A percentile compares a stretch with the other conserved stretches of the same genome.
These are phyloP conservation scores for Chirona hameri DNA, from an alignment of 2,888 invertebrate species.

Conservation along the genomic window DNA sequence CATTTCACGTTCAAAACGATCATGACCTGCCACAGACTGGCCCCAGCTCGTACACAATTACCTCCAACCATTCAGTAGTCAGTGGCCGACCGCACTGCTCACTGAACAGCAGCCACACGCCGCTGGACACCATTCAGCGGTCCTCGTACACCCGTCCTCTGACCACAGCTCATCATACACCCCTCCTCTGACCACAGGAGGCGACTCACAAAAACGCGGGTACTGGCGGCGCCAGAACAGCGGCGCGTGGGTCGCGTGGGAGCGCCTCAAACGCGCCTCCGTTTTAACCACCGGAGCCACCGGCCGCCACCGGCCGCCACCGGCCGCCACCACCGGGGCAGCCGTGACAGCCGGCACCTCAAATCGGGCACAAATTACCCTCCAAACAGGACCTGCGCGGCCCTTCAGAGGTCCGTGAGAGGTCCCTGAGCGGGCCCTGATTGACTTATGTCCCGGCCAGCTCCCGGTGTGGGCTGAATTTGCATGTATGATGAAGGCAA, in stretches of 20 bases:
- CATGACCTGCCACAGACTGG: no score
- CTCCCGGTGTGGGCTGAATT: neutral
- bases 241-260: neutral
- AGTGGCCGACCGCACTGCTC: no score
- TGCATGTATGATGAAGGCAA: neutral
- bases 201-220: no score
- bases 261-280: neutral
- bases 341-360: neutral
- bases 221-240: neutral
- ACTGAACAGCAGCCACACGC: no score
- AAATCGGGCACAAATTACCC: neutral
- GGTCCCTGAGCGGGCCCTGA: neutral
- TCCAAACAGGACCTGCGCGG: neutral
- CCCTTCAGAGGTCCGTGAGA: neutral
- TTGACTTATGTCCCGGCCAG: neutral
- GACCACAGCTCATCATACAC: no score
- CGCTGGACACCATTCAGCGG: no score
- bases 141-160: no score
- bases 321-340: neutral
- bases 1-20: no score
- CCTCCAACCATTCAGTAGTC: no score
- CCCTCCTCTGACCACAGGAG: no score
- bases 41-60: no score
- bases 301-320: neutral
- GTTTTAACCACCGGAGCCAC: neutral